phyloP scores from a whole-genome alignment of 2,113 vertebrate species.

The Pica pica region DNA sequence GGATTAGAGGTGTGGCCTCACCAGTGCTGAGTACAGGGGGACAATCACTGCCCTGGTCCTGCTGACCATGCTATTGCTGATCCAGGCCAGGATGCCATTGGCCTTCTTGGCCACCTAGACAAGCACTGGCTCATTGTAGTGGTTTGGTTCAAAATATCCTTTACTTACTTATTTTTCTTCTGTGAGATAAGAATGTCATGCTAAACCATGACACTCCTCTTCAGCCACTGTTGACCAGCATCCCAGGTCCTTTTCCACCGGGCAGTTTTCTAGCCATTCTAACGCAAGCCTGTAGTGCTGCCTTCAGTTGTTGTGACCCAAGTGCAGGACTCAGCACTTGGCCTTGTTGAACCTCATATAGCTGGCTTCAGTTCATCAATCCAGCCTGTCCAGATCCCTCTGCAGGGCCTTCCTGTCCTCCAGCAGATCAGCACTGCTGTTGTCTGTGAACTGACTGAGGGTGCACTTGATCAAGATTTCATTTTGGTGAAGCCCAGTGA shows the following conservation, averaged over 20 bases:
- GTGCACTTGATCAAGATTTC: not conserved
- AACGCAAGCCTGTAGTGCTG: accelerated
- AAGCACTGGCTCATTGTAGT: not conserved
- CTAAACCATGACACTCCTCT: too few relatives aligned
- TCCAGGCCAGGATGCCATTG: accelerated
- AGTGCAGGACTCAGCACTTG: not conserved
- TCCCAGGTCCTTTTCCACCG: accelerated
- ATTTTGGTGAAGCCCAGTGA: not conserved
- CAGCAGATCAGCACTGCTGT: accelerated
- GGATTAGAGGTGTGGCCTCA: not conserved
- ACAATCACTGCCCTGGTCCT: accelerated
- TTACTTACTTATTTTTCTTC: too few relatives aligned
- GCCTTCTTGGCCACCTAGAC: not conserved
- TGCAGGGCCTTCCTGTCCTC: not conserved
- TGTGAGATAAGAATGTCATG: too few relatives aligned
- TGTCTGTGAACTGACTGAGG: not conserved
- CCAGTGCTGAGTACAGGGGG: accelerated
- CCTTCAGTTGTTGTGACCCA: not conserved
- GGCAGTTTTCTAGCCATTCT: not conserved
- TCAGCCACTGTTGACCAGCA: not conserved
- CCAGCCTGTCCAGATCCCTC: not conserved
- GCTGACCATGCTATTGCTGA: not conserved
- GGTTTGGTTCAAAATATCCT: too few relatives aligned
- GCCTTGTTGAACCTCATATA: not conserved
- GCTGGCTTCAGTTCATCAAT: not conserved